phyloP scores from a whole-genome alignment of 2,888 invertebrate species.

The Coleophora flavipennella region DNA sequence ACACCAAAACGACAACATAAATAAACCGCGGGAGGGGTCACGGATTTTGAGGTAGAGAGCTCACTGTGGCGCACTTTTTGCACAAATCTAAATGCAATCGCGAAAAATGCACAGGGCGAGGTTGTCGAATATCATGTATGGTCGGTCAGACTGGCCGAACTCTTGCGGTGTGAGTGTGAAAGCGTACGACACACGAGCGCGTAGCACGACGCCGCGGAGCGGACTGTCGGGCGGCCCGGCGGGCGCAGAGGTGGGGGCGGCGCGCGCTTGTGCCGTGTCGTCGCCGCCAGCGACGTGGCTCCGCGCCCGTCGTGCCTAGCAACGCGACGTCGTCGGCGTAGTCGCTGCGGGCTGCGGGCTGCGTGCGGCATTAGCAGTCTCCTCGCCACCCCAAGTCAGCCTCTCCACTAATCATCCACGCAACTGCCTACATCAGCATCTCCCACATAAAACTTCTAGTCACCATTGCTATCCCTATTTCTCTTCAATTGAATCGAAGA shows the following conservation, averaged over 20 bases:
- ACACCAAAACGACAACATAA: conserved; percentile 72
- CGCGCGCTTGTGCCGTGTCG: conserved; percentile 19
- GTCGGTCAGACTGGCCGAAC: conserved; percentile 64
- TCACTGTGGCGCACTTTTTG: conserved; percentile 50
- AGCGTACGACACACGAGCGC: conserved; percentile 37
- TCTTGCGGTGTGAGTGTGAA: conserved; percentile 42
- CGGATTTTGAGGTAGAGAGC: conserved; percentile 38
- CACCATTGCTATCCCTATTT: no score
- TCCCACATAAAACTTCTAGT: no score
- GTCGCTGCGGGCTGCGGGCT: conserved; percentile 12
- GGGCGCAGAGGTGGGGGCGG: conserved; percentile 21
- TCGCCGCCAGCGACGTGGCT: conserved; percentile 30
- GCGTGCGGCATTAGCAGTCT: no score
- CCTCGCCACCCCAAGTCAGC: no score
- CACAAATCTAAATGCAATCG: conserved; percentile 59
- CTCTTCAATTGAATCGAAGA: no score
- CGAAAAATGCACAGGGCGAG: conserved; percentile 68
- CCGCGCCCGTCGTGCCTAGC: conserved; percentile 36
- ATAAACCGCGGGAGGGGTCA: conserved; percentile 58
- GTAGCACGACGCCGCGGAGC: conserved; percentile 50
- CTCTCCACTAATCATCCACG: no score
- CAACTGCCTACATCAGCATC: no score
- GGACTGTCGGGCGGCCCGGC: conserved; percentile 35
- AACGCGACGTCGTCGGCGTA: conserved; percentile 31
- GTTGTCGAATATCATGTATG: conserved; percentile 68